Percentiles rank a stretch among this genome's conserved stretches.
Evolutionary conservation across 2,113 vertebrate species (phyloP).

Genomic region (Acrocephalus kingi): DNA sequence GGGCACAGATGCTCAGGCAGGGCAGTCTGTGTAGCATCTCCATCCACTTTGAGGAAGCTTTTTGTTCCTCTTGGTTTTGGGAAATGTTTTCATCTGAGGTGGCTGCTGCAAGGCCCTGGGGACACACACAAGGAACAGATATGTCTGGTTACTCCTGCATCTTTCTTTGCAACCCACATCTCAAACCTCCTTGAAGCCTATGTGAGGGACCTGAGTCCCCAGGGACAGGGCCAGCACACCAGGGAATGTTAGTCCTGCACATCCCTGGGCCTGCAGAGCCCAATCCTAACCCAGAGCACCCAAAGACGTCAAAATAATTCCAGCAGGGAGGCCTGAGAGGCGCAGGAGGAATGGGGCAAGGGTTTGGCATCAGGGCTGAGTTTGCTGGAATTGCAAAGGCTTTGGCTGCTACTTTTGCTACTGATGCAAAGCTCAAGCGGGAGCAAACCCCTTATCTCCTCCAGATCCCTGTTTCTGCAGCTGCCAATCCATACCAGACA

Average conservation of each 20-base stretch:
- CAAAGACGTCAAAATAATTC: neutral
- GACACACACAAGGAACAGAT: neutral
- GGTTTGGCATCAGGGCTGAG: neutral
- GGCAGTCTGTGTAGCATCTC: neutral
- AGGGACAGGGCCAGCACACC: neutral
- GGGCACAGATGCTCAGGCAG: neutral
- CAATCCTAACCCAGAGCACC: neutral
- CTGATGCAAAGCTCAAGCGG: neutral
- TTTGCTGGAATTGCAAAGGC: neutral
- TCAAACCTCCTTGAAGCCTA: neutral
- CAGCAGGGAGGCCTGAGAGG: rapidly evolving
- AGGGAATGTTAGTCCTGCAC: neutral
- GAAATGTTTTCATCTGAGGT: neutral
- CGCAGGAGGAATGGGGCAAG: rapidly evolving
- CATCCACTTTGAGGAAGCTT: neutral
- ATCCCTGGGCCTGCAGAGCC: neutral
- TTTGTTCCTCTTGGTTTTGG: neutral
- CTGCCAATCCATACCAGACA: neutral
- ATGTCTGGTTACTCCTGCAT: neutral
- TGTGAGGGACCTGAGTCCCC: rapidly evolving
- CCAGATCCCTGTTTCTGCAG: neutral
- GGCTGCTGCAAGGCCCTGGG: neutral
- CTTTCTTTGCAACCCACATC: neutral
- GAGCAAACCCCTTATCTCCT: neutral
- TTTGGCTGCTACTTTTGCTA: neutral